These are phyloP conservation scores for Penaeus monodon DNA, from an alignment of 2,888 invertebrate genomes.

Conservation along the genomic window DNA sequence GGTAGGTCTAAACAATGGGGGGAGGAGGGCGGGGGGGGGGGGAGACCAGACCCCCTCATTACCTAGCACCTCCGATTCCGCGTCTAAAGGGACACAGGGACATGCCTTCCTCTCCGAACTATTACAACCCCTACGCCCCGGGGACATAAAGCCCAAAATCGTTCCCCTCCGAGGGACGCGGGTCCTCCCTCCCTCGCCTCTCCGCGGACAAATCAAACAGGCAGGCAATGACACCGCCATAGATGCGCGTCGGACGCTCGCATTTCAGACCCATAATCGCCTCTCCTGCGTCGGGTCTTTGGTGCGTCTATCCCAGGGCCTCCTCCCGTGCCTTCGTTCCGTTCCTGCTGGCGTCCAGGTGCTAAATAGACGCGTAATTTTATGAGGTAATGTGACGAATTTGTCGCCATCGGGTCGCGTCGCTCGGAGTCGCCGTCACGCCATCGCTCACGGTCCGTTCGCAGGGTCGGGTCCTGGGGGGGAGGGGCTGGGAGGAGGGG, in stretches of 20 bases:
- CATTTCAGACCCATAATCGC: background rate
- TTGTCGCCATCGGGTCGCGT: conserved; percentile 23
- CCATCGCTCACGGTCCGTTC: background rate
- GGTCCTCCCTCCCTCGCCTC: conserved; percentile 18
- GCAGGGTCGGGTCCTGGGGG: background rate
- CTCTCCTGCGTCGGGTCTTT: background rate
- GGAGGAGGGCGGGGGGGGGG: background rate
- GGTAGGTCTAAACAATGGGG: background rate
- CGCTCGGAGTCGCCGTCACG: background rate
- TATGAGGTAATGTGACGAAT: conserved; percentile 49
- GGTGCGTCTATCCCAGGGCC: background rate
- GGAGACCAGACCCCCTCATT: conserved; percentile 40
- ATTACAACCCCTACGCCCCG: background rate
- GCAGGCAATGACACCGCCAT: conserved; percentile 11
- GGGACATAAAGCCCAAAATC: background rate
- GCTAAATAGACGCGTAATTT: conserved; percentile 56
- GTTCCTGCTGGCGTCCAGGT: conserved; percentile 14
- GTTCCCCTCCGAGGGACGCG: background rate
- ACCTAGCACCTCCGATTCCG: conserved; percentile 28
- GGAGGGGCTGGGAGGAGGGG: background rate
- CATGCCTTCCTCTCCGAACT: background rate
- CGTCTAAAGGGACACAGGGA: background rate
- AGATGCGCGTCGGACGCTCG: background rate
- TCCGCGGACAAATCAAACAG: conserved; percentile 48
- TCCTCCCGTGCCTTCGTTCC: background rate